Base-by-base conservation (phyloP, 2,113 vertebrate species). In the Bubalus kerabau region DNA sequence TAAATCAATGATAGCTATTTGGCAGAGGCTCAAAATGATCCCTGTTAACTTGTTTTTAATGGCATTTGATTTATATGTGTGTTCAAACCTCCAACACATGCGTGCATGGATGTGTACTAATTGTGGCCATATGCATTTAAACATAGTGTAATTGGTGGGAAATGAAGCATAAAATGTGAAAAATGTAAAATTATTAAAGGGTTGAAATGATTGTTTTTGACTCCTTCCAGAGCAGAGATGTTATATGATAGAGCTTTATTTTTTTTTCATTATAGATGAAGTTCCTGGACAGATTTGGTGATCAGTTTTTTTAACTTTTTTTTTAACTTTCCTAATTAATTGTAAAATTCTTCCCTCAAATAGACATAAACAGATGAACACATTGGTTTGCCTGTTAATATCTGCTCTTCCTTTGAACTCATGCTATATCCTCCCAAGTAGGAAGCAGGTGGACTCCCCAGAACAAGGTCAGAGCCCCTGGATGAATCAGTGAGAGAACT, bases 1-100 rank as follows among this genome's bases (percentile, higher is more conserved):
- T 97, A 94, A 98, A 96, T 97, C 97, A 96, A 81, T 97, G 95
- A 36, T 62, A 71, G 74, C 56, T 95, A 54, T 98, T 91, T 98
- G 95, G 94, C 96, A 98, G 76, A 96, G 78, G 43, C 80, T 98
- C 95, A 97, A 78, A 97, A 81, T 93, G 95, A 95, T 96, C 32
- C 59, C 52, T 57, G 15, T 92, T 97, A 98, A 94, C 90, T 92
- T 96, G 78, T 92, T 96, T 97, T 96, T 95, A 94, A 97, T 94
- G 90, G 48, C 56, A 24, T 90, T 92, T 98, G 87, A 97, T 97
- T 97, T 97, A 90, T 93, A 46, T 59, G 11, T 91, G 89, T 95
- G 71, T 17, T 82, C 67, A 89, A 82, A n/a, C 32, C 13, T 59
- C 93, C 46, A 93, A 32, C 46, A 50, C 30, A 15, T 46, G 28